phyloP scores from a whole-genome alignment of 2,113 vertebrate genomes.

The Sinocyclocheilus rhinocerous region DNA sequence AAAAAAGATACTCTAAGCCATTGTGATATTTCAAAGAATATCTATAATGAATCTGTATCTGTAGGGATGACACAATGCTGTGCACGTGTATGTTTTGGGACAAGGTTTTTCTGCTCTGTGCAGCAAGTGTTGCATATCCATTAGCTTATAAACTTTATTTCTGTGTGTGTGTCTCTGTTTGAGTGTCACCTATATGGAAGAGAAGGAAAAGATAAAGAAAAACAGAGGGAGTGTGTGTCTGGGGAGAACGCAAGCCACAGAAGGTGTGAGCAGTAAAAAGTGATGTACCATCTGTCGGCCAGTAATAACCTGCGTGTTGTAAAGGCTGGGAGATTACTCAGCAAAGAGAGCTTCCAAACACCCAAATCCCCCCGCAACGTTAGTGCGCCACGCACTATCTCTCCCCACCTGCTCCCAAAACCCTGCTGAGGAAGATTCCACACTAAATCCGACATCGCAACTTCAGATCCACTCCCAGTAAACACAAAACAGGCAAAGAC shows the following conservation, averaged over 20 bases:
- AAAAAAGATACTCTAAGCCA: background rate
- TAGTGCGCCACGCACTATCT: constrained; percentile 51
- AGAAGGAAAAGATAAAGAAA: constrained; percentile 48
- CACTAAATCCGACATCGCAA: constrained; percentile 42
- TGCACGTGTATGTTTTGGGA: background rate
- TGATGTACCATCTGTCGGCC: constrained; percentile 90
- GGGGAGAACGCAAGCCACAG: constrained; percentile 75
- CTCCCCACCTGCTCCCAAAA: constrained; percentile 56
- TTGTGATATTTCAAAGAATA: constrained; percentile 21
- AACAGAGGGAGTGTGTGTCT: constrained; percentile 56
- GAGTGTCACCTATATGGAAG: constrained; percentile 38
- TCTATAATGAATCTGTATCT: constrained; percentile 42
- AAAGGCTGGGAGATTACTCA: constrained; percentile 88
- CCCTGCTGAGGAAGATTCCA: constrained; percentile 37
- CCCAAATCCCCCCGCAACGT: constrained; percentile 54
- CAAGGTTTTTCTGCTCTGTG: background rate
- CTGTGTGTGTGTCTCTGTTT: constrained; percentile 38
- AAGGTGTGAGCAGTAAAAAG: constrained; percentile 94
- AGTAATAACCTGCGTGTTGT: constrained; percentile 88
- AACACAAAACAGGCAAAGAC: constrained; percentile 8
- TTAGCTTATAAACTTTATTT: constrained; percentile 16
- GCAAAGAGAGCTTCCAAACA: constrained; percentile 80
- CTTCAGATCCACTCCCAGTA: constrained; percentile 36
- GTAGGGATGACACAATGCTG: constrained; percentile 6
- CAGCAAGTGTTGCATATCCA: background rate